Evolutionary conservation across 2,113 vertebrate species (phyloP), one percentile per base, ranked within the genome.

Genomic region (Sylvia atricapilla): DNA sequence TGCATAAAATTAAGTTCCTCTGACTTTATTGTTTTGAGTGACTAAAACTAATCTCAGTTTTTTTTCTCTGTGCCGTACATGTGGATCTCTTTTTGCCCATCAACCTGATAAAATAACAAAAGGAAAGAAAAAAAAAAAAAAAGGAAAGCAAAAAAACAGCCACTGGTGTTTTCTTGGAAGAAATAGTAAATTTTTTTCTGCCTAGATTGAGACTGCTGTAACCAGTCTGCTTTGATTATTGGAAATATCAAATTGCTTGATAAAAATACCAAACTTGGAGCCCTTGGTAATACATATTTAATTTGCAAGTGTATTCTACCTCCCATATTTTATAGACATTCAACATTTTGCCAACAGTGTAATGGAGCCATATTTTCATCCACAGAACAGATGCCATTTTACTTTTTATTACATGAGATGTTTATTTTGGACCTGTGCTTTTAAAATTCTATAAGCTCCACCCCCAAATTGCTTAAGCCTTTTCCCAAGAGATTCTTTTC

Each of bases 311-410:
- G 13, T 80, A 73, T 64, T 75, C 13, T 93, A 91, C 90, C 90
- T 94, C 89, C 59, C 68, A 76, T 90, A 73, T 90, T 94, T 96
- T 94, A 95, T 76, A 67, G 92, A 37, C 5, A 63, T 46, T 85
- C 8, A 78, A 2, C n/a, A 53, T 79, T 90, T 77, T 93, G 87
- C 84, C 86, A 96, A 18, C 15, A 66, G 24, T 64, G 10, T 60
- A 76, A 79, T 64, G 22, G 66, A 93, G 78, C 44, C 20, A 59
- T 81, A 84, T 80, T 95, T 95, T 85, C 44, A 79, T n/a, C 47
- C 37, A 62, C 88, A 88, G 93, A 95, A 72, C 49, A 44, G 28
- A 94, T 46, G 28, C 1, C 5, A 62, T 95, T 91, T 93, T 76
- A 66, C 23, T 68, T 76, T 75, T 90, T 97, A 94, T 94, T 91